Evolutionary conservation across 2,797 vertebrate genomes (phyloP), one percentile per base, ranked within the genome.

Genomic region (Pseudochromis fuscus): DNA sequence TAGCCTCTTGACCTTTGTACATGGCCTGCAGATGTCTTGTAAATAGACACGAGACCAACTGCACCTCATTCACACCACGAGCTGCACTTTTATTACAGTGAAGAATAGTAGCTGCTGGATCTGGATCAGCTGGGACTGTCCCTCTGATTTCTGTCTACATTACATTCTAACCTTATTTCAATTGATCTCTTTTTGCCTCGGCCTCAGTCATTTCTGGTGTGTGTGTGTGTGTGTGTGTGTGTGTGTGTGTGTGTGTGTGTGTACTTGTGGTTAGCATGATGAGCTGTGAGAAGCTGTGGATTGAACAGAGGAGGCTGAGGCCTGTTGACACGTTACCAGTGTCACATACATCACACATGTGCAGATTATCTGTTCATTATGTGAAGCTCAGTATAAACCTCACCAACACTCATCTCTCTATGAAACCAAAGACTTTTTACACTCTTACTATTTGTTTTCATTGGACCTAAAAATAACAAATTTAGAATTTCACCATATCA

Each of bases 1-100:
- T 63, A 55, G 38, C 63, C 75, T 63, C 31, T 18, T 63, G 42
- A 66, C 52, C 66, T 53, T 62, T 33, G 12, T 5, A 56, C 45
- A 16, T 42, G 37, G 51, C 52, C 56, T 45, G 28, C 19, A 50
- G 27, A 44, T 37, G 25, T 59, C n/a, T n/a, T n/a, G n/a, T n/a
- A 35, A 35, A 35, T 35, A n/a, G 40, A 64, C 31, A 21, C 4
- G 18, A 4, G 35, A 53, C 46, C 10, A n/a, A 16, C 18, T 53
- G 19, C 35, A 19, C 23, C 8, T 4, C n/a, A 28, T 37, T 25
- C 51, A 21, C 24, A 30, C 18, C 15, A 38, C 2, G 11, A 11
- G n/a, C n/a, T n/a, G n/a, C n/a, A n/a, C n/a, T 4, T 38, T 38
- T 38, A 38, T 13, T 38, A 13, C 5, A 18, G 37, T 6, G 4